Evolutionary conservation across 2,888 invertebrate species (phyloP), one percentile per base, ranked within the genome.

Genomic region (Erannis defoliaria): DNA sequence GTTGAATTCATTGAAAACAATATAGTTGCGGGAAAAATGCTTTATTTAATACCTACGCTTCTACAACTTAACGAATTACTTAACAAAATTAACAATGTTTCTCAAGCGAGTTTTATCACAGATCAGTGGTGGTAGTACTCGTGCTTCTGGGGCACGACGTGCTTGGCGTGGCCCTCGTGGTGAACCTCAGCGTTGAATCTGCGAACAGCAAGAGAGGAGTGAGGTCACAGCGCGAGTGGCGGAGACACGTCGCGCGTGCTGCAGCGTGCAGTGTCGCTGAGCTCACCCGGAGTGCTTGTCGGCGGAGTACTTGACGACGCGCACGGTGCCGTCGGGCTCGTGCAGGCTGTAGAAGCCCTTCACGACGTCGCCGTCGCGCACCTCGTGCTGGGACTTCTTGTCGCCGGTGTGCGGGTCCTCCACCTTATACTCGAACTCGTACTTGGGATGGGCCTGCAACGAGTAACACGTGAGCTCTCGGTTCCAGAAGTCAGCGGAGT

Each of bases 311-410:
- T 92, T 86, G 6, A 93, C 93, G 33, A 86, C 86, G 68, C 93
- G 85, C 67, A 92, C 72, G 69, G 89, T 89, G 66, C 93, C 93
- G 61, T 90, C 93, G 19, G 93, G 86, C 74, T 94, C 91, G 72
- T 92, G 90, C 62, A 94, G 82, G 33, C 87, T 88, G 81, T 94
- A 94, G 72, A 92, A 70, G 18, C 94, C 94, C 71, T 92, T 88
- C 59, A 94, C 94, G 18, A 84, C 86, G 72, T 94, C 90, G 5
- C 94, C 94, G 81, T 92, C 89, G 55, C 88, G 84, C 66, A 82
- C 78, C 80, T 93, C 93, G 48, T 86, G 78, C 74, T 90, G 90
- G 64, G 73, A 76, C 75, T 90, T 89, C 71, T 78, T 72, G 80
- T 93, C 93, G 16, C 87, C 86, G 56, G 90, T 93, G 75, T 91